Base-by-base conservation (phyloP, 1,140 invertebrate species). In the Cydia strobilella region DNA sequence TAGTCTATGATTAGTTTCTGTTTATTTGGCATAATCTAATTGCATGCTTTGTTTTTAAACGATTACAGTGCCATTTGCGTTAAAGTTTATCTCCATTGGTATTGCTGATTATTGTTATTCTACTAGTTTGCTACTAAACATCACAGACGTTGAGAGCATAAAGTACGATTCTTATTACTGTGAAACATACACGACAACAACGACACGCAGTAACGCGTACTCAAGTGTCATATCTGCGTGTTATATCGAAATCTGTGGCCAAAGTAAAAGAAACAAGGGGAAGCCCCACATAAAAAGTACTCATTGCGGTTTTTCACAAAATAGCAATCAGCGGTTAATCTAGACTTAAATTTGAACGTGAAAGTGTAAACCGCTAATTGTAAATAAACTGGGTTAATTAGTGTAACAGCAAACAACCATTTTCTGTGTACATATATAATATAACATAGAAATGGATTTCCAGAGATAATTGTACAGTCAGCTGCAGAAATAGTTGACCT, bases 331-430 rank as follows among this genome's bases (percentile, higher is more conserved):
- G 25, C 23, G 5, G 3, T 63, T 63, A 63, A 23, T 66, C 63
- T 66, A 66, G 27, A 31, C 18, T n/a, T n/a, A n/a, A n/a, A n/a
- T n/a, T 25, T 66, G 63, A 31, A 35, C 63, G 63, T 66, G 63
- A 66, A 66, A 66, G 63, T 31, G 25, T 66, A 66, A n/a, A 66
- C 63, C 63, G 51, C 63, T 66, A 6, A 63, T 23, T n/a, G 15
- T 25, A 18, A 15, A 31, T n/a, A n/a, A 66, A 66, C 20, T 66
- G 25, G 63, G 25, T 31, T 31, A 66, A 15, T 31, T 45, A 45
- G 0, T 15, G 27, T 66, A 18, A 54, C 51, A 18, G 15, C 51
- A 13, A 54, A 51, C 48, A 4, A 51, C 13, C 13, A n/a, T 51
- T 51, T 51, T 51, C 48, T 10, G 6, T 51, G 13, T 51, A 42